phyloP scores from a whole-genome alignment of 2,797 vertebrate species.

The Pangasius mekongensis region DNA sequence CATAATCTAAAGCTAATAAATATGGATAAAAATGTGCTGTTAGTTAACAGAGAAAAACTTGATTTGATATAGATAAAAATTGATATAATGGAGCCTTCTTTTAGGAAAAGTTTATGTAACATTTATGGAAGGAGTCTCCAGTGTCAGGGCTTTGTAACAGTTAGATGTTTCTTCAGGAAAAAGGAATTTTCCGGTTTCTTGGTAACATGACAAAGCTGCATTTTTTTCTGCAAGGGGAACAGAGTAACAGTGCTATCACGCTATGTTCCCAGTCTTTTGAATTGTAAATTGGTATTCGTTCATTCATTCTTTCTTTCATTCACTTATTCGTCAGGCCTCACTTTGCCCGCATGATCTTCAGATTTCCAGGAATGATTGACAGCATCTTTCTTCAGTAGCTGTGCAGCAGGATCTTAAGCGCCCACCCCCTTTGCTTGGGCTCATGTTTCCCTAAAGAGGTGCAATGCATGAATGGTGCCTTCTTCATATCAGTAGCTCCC shows the following conservation, averaged over 20 bases:
- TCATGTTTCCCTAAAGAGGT: slow-evolving; percentile 69
- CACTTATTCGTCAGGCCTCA: slow-evolving; percentile 33
- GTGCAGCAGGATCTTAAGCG: slow-evolving; percentile 44
- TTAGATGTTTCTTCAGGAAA: not conserved
- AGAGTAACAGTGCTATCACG: not conserved
- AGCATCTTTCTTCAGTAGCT: slow-evolving; percentile 48
- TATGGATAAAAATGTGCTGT: not conserved
- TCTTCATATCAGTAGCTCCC: slow-evolving; percentile 61
- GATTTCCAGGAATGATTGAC: slow-evolving; percentile 35
- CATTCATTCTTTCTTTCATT: slow-evolving; percentile 35
- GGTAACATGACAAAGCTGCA: not conserved
- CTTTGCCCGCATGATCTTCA: slow-evolving; percentile 31
- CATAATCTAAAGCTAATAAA: not conserved
- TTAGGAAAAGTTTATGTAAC: not conserved
- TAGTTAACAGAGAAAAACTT: not conserved
- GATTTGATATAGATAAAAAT: not conserved
- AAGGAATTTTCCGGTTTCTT: not conserved
- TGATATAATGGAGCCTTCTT: not conserved
- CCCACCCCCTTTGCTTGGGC: slow-evolving; percentile 50
- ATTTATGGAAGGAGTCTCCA: not conserved
- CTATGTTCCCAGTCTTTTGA: not conserved
- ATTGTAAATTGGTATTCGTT: slow-evolving; percentile 4
- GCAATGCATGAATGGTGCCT: slow-evolving; percentile 76
- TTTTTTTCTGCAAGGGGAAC: not conserved
- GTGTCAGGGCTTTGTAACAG: not conserved